phyloP scores from a whole-genome alignment of 2,888 invertebrate genomes.

The Agrypnus murinus region DNA sequence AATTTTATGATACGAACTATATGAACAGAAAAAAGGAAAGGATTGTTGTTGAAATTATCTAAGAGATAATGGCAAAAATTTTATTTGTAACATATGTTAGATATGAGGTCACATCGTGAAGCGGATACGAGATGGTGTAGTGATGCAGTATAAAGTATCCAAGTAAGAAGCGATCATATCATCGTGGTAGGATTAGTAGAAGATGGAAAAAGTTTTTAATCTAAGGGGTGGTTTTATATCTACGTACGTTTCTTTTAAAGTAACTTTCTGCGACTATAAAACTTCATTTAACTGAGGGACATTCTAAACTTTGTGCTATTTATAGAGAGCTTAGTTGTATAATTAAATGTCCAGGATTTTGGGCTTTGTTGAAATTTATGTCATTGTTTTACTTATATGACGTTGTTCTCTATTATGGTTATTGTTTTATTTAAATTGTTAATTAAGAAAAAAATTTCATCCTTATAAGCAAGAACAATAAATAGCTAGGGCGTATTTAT shows the following conservation, averaged over 20 bases:
- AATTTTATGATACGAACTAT: constrained; percentile 2
- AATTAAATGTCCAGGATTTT: neutral
- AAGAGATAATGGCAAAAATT: neutral
- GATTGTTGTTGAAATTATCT: neutral
- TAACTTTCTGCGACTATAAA: constrained; percentile 39
- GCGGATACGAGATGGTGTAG: constrained; percentile 33
- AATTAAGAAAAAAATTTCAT: neutral
- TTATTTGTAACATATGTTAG: constrained; percentile 32
- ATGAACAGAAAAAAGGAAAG: neutral
- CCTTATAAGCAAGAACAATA: neutral
- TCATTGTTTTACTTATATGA: neutral
- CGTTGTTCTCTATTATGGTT: neutral
- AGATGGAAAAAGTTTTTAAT: constrained; percentile 65
- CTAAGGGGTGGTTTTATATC: constrained; percentile 44
- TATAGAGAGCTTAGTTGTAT: constrained; percentile 13
- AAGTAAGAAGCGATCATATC: constrained; percentile 55
- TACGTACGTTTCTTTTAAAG: constrained; percentile 39
- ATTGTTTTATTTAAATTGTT: neutral
- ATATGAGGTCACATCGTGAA: constrained; percentile 20
- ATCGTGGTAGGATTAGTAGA: constrained; percentile 60
- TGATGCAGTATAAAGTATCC: constrained; percentile 35
- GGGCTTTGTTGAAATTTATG: neutral
- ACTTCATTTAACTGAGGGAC: constrained; percentile 37
- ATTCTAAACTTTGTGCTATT: constrained; percentile 21
- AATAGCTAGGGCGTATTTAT: constrained; percentile 1